A percentile compares a stretch with the other conserved stretches of the same genome.
phyloP scores from a whole-genome alignment of 1,140 invertebrate species.

The Conus ventricosus region DNA sequence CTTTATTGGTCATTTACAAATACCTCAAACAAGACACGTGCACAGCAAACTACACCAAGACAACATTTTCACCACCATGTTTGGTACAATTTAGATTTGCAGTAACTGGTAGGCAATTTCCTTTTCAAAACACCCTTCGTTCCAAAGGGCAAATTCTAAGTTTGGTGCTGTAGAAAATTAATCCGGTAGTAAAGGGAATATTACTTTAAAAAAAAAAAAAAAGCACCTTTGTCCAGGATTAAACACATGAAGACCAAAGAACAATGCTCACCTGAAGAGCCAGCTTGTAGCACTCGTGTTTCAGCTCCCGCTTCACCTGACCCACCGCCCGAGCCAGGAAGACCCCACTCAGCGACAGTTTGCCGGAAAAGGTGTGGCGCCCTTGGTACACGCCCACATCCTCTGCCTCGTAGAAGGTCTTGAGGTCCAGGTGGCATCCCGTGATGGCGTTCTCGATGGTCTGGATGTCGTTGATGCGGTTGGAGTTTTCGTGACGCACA shows the following conservation, averaged over 20 bases:
- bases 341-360: constrained; percentile 47
- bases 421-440: constrained; percentile 58
- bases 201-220: too few relatives aligned
- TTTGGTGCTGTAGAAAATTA: too few relatives aligned
- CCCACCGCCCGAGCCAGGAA: constrained; percentile 58
- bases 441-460: constrained; percentile 62
- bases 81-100: too few relatives aligned
- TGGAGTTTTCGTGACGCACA: neutral
- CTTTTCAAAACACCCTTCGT: too few relatives aligned
- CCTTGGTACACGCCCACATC: constrained; percentile 54
- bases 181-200: too few relatives aligned
- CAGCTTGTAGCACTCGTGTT: constrained; percentile 61
- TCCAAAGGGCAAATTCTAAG: too few relatives aligned
- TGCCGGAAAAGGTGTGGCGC: constrained; percentile 59
- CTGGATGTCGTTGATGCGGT: constrained; percentile 49
- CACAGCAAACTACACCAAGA: too few relatives aligned
- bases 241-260: neutral
- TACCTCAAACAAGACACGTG: too few relatives aligned
- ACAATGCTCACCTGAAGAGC: constrained; percentile 45
- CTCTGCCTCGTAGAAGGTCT: constrained; percentile 51
- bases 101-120: too few relatives aligned
- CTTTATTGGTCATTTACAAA: too few relatives aligned
- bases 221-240: too few relatives aligned
- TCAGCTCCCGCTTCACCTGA: constrained; percentile 60
- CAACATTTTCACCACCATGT: too few relatives aligned